Evolutionary conservation across 2,797 vertebrate species (phyloP), one percentile per base, ranked within the genome.

Genomic region (Orestias chungarensis): DNA sequence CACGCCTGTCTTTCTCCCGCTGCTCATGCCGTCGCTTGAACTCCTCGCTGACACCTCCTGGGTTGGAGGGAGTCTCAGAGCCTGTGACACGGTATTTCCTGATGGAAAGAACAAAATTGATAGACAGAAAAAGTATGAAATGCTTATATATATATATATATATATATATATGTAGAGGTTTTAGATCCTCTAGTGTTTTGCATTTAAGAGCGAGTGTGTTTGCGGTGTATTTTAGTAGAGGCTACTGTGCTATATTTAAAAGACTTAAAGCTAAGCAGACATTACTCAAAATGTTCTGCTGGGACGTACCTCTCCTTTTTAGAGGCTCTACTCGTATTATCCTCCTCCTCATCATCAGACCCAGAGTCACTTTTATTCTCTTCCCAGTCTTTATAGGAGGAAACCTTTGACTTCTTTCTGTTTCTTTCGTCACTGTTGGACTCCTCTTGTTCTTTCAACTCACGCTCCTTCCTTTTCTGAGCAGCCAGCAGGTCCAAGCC

Each of bases 31-130:
- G 95, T 64, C 95, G 96, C 85, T 93, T 93, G 74, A 99, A 99
- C 88, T 98, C 97, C 77, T 99, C 96, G 2, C 96, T 99, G 64
- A 99, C 98, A 0, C 98, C 98, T 29, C 98, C 98, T 0, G 97
- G 96, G 79, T 97, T 97, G 14, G 98, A 97, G 0, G 98, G 98
- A 0, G 98, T 99, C 93, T 99, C 98, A 11, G 96, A 96, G 0
- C 94, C 96, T 38, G 96, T 95, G 12, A 94, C 91, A 25, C 98
- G 96, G 83, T 99, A 99, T 75, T 96, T 97, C 87, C 98, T 97
- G 61, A 70, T 89, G 29, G 7, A 0, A 68, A 27, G 50, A 52
- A 52, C 9, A 12, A 52, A 14, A 27, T 47, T 5, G 9, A 20
- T 47, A 47, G 18, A 23, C 23, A 7, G 9, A 47, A 47, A 47